phyloP scores from a whole-genome alignment of 2,888 invertebrate species.

The Dicranocentrus wangi region DNA sequence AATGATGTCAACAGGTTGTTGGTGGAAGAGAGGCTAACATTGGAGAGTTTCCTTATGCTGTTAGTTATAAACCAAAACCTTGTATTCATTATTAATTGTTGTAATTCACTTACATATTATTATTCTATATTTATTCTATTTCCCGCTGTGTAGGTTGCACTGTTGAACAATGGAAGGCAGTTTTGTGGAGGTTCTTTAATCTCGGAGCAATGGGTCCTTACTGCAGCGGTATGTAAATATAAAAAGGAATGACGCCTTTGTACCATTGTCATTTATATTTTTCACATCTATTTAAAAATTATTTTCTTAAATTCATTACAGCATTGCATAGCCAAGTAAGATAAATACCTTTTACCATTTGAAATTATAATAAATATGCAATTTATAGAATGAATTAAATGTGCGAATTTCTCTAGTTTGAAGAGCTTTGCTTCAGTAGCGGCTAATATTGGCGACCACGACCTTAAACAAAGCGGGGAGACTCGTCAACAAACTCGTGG shows the following conservation, averaged over 20 bases:
- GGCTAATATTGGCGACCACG: constrained; percentile 87
- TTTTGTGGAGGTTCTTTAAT: constrained; percentile 87
- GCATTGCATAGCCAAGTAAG: constrained; percentile 63
- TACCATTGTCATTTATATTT: background rate
- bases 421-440: constrained; percentile 79
- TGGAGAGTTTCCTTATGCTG: constrained; percentile 47
- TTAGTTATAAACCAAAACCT: constrained; percentile 11
- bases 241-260: background rate
- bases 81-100: background rate
- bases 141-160: constrained; percentile 79
- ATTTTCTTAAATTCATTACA: constrained; percentile 9
- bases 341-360: background rate
- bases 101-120: background rate
- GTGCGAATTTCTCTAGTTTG: constrained; percentile 15
- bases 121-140: constrained; percentile 20
- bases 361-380: background rate
- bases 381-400: background rate
- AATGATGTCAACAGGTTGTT: constrained; percentile 35
- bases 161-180: constrained; percentile 87
- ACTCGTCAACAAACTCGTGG: constrained; percentile 85
- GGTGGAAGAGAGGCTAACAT: constrained; percentile 33
- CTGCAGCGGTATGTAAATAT: constrained; percentile 87
- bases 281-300: background rate
- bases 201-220: constrained; percentile 82
- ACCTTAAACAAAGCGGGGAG: constrained; percentile 84